Evolutionary conservation across 2,113 vertebrate species (phyloP), one percentile per base, ranked within the genome.

Genomic region (Saccopteryx leptura): DNA sequence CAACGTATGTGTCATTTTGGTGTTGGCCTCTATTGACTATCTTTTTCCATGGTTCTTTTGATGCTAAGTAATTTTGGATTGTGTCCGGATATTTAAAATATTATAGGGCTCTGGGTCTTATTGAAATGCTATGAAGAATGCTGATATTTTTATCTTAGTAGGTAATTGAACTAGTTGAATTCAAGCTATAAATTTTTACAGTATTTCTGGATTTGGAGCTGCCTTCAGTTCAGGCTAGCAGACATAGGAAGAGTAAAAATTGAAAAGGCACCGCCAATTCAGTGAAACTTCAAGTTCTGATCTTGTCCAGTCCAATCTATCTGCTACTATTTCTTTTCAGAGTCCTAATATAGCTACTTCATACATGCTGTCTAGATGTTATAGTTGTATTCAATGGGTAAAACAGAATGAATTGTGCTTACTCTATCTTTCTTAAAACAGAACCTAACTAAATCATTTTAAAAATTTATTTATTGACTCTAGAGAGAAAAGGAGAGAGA

Each of bases 31-130:
- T 76, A 17, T 39, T 91, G 68, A 81, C 28, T 79, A 10, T 74
- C 31, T 91, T 84, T 93, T 90, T 68, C 75, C 52, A 74, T 3
- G 83, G 12, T 94, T 71, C 52, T 96, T 92, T 68, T 23, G 56
- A 28, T 31, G 80, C 80, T 87, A 11, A 85, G 48, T 83, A 94
- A 94, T 90, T 97, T 68, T 95, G n/a, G 58, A 56, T 86, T 90
- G 46, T 74, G 69, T 65, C 12, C 56, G 68, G 75, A 74, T 24
- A 79, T 83, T 94, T 91, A 89, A 75, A 76, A 78, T 69, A 76
- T 46, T 68, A 71, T 50, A 92, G 69, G 50, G 39, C 46, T 72
- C 19, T 81, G 23, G 58, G 46, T 56, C 58, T 56, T 92, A 66
- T 2, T 90, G n/a, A 93, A 93, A 85, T 86, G 61, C 28, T n/a